These are phyloP conservation scores for Xiphorhynchus erythropygius DNA, from an alignment of 2,797 vertebrate genomes.

Conservation along the genomic window DNA sequence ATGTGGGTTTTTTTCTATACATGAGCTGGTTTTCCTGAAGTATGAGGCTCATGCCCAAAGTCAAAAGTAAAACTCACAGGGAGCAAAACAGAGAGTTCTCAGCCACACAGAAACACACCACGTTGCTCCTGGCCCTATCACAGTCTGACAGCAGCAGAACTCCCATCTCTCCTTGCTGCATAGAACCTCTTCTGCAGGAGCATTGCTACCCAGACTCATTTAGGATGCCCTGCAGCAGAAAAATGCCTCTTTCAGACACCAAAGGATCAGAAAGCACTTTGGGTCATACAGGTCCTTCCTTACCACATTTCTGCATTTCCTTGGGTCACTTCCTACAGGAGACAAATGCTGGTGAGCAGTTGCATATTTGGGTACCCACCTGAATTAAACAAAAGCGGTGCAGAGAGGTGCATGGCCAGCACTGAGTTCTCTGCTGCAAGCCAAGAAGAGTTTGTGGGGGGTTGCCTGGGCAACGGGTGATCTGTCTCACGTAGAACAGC, in stretches of 20 bases:
- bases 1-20: not conserved
- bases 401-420: rapidly evolving
- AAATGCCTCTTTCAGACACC: not conserved
- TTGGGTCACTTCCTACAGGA: not conserved
- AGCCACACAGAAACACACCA: not conserved
- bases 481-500: not conserved
- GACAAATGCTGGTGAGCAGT: not conserved
- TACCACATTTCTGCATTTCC: not conserved
- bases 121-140: not conserved
- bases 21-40: not conserved
- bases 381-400: not conserved
- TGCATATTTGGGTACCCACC: not conserved
- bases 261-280: not conserved
- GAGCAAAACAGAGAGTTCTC: not conserved
- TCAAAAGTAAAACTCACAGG: not conserved
- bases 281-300: not conserved
- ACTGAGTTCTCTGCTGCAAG: rapidly evolving
- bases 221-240: not conserved
- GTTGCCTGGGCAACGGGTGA: not conserved
- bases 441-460: not conserved
- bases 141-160: not conserved
- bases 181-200: not conserved
- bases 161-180: not conserved
- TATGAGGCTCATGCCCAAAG: not conserved
- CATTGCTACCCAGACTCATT: not conserved